Evolutionary conservation across 2,888 invertebrate species (phyloP).

Genomic region (Selenia dentaria): DNA sequence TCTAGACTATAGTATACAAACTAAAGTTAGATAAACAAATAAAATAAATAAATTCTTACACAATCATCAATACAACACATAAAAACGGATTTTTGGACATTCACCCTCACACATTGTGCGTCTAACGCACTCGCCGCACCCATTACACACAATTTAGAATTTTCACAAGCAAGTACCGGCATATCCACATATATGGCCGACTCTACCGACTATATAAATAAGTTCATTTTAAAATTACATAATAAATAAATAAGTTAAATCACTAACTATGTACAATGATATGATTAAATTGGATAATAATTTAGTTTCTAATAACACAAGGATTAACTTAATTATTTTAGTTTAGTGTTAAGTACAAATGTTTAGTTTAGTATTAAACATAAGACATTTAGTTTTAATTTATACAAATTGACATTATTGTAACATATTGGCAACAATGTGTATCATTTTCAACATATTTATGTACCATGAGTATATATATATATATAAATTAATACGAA

Average conservation of each 20-base stretch:
- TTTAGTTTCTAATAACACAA: slow-evolving; percentile 17
- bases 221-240: not conserved
- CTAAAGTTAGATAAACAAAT: no score
- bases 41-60: not conserved
- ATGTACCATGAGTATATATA: no score
- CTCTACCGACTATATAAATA: slow-evolving; percentile 10
- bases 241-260: slow-evolving; percentile 2
- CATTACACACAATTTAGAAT: not conserved
- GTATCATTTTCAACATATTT: no score
- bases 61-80: not conserved
- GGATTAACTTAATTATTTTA: slow-evolving; percentile 9
- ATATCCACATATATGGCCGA: not conserved
- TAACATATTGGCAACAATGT: no score
- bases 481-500: no score
- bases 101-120: slow-evolving; percentile 2
- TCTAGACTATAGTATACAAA: no score
- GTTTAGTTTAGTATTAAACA: no score
- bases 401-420: no score
- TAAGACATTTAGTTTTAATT: no score
- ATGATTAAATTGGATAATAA: slow-evolving; percentile 29
- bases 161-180: slow-evolving; percentile 10
- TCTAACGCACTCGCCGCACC: slow-evolving; percentile 1
- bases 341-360: slow-evolving; percentile 6
- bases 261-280: slow-evolving; percentile 22
- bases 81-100: not conserved